A percentile compares a stretch with the other conserved stretches of the same genome.
Evolutionary conservation across 2,797 vertebrate genomes (phyloP).

Genomic region (Pseudochirops corinnae): DNA sequence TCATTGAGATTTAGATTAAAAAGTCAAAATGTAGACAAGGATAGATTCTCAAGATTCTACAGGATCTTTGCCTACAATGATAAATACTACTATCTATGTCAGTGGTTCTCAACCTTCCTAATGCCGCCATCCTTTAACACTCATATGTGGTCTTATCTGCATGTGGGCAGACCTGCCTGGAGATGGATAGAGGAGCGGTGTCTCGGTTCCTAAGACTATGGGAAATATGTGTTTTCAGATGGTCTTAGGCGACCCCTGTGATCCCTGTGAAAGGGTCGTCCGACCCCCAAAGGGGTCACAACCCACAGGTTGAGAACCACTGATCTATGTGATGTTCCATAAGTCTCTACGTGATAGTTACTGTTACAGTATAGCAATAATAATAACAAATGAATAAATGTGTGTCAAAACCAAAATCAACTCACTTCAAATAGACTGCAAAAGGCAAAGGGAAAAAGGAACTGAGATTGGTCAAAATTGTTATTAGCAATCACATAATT

Average conservation of each 20-base stretch:
- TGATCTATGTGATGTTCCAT: background rate
- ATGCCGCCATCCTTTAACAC: too few relatives aligned
- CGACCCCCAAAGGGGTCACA: too few relatives aligned
- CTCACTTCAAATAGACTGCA: conserved; percentile 41
- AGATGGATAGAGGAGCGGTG: too few relatives aligned
- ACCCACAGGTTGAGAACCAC: too few relatives aligned
- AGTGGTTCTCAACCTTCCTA: too few relatives aligned
- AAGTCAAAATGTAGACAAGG: conserved; percentile 29
- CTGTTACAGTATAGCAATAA: conserved; percentile 19
- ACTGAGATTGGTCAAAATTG: conserved; percentile 23
- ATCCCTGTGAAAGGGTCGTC: too few relatives aligned
- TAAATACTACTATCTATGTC: background rate
- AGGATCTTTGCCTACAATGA: background rate
- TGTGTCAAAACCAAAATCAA: conserved; percentile 52
- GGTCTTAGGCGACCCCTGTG: too few relatives aligned
- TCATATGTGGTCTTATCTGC: too few relatives aligned
- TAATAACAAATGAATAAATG: background rate
- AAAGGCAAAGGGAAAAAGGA: conserved; percentile 59
- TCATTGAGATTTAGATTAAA: conserved; percentile 40
- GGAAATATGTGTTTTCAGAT: too few relatives aligned
- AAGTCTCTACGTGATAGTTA: conserved; percentile 46
- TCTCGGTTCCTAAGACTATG: too few relatives aligned
- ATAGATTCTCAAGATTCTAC: background rate
- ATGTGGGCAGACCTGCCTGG: too few relatives aligned
- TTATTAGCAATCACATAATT: background rate